Evolutionary conservation across 2,113 vertebrate genomes (phyloP).

Genomic region (Heterotilapia buettikoferi): DNA sequence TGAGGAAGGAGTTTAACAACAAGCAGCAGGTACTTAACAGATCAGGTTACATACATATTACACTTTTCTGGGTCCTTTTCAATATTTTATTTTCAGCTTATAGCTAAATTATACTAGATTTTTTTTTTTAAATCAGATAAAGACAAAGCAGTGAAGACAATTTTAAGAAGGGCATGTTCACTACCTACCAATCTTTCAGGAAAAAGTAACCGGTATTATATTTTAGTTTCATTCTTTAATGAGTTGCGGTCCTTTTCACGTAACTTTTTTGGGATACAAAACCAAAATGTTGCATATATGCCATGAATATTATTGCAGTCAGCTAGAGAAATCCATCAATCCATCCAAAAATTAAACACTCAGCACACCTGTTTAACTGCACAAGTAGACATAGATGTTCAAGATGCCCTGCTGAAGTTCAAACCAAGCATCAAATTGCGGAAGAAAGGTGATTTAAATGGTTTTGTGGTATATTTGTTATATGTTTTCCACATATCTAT

Average conservation of each 20-base stretch:
- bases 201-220: not conserved
- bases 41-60: not conserved
- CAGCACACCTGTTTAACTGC: not conserved
- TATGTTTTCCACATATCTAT: not conserved
- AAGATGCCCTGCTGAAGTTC: not conserved
- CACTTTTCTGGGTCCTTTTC: not conserved
- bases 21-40: not conserved
- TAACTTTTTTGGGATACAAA: not conserved
- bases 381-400: not conserved
- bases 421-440: not conserved
- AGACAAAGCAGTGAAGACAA: not conserved
- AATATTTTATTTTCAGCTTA: not conserved
- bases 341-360: not conserved
- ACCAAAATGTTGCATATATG: accelerated
- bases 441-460: not conserved
- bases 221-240: not conserved
- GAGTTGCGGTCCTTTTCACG: accelerated
- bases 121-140: not conserved
- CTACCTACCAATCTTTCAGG: not conserved
- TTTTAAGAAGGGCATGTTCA: not conserved
- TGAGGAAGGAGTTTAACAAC: not conserved
- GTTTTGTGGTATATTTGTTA: not conserved
- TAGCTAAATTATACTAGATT: not conserved
- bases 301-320: not conserved
- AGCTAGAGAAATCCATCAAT: accelerated